These are phyloP conservation scores for Clitarchus hookeri DNA, from an alignment of 2,888 invertebrate genomes.

Conservation along the genomic window DNA sequence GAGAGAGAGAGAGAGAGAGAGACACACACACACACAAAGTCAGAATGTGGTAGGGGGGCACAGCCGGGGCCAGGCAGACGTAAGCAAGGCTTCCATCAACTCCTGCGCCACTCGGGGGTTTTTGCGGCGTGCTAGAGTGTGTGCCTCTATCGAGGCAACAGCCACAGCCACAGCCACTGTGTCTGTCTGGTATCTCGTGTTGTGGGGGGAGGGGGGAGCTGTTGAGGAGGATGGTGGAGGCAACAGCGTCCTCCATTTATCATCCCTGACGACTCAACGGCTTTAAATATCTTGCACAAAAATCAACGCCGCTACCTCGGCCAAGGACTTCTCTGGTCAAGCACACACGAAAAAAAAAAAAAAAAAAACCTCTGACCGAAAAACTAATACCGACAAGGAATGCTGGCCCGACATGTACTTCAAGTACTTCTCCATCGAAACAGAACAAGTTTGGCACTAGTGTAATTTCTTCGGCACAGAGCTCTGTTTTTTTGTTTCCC, in stretches of 20 bases:
- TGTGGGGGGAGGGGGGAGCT: background rate
- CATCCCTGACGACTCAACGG: background rate
- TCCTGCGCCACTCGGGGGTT: background rate
- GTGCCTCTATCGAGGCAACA: background rate
- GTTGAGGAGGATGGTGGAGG: background rate
- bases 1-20: background rate
- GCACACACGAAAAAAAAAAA: background rate
- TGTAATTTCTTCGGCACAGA: no score
- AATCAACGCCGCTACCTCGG: background rate
- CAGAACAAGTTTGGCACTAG: no score
- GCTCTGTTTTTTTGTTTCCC: no score
- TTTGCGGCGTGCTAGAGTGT: background rate
- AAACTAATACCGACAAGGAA: background rate
- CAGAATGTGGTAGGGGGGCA: no score
- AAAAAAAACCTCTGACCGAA: background rate
- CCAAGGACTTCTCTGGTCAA: background rate
- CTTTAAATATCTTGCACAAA: slow-evolving; percentile 5
- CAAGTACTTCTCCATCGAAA: no score
- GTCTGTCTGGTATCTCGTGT: background rate
- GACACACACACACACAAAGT: no score
- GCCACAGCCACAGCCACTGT: background rate
- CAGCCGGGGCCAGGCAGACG: background rate
- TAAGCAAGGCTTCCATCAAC: slow-evolving; percentile 14
- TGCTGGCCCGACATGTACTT: no score
- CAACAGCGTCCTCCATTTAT: background rate